These are phyloP conservation scores for Porites evermanni DNA, from an alignment of 92 coral and sea anemone genomes.

Conservation along the genomic window DNA sequence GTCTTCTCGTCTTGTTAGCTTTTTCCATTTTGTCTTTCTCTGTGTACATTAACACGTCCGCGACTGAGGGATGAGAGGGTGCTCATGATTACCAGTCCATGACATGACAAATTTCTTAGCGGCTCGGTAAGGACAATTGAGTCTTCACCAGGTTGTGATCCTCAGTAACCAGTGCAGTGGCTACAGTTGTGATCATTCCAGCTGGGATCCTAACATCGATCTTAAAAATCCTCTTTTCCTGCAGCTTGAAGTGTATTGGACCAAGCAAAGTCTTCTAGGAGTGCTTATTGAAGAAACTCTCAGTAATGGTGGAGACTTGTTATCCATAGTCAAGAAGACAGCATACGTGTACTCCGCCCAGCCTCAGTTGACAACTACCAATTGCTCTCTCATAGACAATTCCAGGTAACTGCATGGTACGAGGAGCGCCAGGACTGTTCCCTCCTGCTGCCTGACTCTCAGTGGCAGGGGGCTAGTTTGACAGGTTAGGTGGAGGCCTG, in stretches of 20 bases:
- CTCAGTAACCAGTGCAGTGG: no score
- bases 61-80: constrained; percentile 48
- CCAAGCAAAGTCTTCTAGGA: constrained; percentile 1
- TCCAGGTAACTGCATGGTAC: neutral
- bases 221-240: no score
- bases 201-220: no score
- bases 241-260: no score
- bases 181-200: no score
- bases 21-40: no score
- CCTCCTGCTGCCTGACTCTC: constrained; percentile 58
- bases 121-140: no score
- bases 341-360: constrained; percentile 56
- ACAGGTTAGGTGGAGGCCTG: neutral
- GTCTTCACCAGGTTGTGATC: no score
- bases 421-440: constrained; percentile 37
- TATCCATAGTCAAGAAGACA: constrained; percentile 78
- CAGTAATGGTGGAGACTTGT: constrained; percentile 71
- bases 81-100: constrained; percentile 49
- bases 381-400: constrained; percentile 21
- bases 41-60: constrained; percentile 13
- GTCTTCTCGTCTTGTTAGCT: no score
- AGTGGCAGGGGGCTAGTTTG: constrained; percentile 65
- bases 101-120: neutral
- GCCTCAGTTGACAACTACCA: constrained; percentile 66
- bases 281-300: constrained; percentile 61